These are phyloP conservation scores for Melanotaenia boesemani DNA, from an alignment of 2,797 vertebrate species.

Conservation along the genomic window DNA sequence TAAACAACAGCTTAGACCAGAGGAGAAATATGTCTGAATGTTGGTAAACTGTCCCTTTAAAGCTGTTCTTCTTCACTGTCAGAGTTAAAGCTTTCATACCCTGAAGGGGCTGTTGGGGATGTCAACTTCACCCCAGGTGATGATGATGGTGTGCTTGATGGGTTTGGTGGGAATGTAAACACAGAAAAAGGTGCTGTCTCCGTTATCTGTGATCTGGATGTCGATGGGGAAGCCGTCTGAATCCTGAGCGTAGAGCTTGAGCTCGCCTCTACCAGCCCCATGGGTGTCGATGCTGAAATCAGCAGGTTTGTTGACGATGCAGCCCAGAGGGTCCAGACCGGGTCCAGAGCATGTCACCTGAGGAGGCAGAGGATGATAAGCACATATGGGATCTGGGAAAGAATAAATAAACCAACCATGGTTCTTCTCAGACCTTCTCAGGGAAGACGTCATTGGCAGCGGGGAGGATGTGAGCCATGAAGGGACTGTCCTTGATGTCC, in stretches of 20 bases:
- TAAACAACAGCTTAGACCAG: too few species aligned
- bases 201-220: constrained; percentile 90
- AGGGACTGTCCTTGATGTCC: constrained; percentile 95
- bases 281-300: constrained; percentile 92
- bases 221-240: constrained; percentile 92
- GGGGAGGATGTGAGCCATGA: constrained; percentile 92
- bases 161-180: constrained; percentile 92
- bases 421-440: constrained; percentile 83
- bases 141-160: constrained; percentile 94
- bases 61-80: background rate
- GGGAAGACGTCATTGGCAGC: constrained; percentile 85
- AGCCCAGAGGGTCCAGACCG: constrained; percentile 88
- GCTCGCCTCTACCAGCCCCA: constrained; percentile 86
- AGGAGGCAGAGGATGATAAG: background rate
- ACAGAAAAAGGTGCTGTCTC: constrained; percentile 90
- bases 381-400: too few species aligned
- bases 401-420: fast-evolving
- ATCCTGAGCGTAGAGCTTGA: constrained; percentile 95
- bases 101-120: constrained; percentile 94
- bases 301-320: constrained; percentile 90
- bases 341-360: constrained; percentile 91
- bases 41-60: background rate
- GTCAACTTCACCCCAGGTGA: constrained; percentile 93
- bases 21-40: too few species aligned
- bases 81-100: constrained; percentile 68